These are phyloP conservation scores for Hoplostethus mediterraneus DNA, from an alignment of 2,797 vertebrate genomes.

Conservation along the genomic window DNA sequence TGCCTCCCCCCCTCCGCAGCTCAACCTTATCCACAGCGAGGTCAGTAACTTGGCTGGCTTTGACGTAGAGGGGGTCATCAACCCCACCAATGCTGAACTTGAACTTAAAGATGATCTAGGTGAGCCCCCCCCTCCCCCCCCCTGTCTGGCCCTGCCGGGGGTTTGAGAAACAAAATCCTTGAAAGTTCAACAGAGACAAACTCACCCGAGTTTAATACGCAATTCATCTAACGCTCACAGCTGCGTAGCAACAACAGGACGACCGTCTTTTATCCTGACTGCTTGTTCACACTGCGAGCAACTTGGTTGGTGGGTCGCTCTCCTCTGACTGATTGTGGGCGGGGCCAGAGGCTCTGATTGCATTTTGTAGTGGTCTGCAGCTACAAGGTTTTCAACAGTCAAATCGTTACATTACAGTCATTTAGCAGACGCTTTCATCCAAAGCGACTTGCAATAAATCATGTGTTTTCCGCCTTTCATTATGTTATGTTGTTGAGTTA, in stretches of 20 bases:
- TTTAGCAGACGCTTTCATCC: too few species aligned
- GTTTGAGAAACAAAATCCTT: conserved; percentile 61
- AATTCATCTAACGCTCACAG: not conserved
- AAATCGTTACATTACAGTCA: too few species aligned
- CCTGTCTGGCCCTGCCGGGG: not conserved
- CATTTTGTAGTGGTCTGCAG: not conserved
- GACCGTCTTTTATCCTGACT: not conserved
- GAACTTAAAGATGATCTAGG: conserved; percentile 99
- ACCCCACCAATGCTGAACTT: conserved; percentile 99
- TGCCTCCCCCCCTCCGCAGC: conserved; percentile 84
- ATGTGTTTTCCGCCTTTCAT: too few species aligned
- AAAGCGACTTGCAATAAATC: too few species aligned
- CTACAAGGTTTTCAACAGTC: too few species aligned
- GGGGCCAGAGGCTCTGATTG: not conserved
- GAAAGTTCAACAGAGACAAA: conserved; percentile 27
- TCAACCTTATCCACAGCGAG: conserved; percentile 99
- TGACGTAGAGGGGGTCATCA: conserved; percentile 99
- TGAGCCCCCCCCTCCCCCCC: conserved; percentile 77
- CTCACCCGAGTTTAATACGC: not conserved
- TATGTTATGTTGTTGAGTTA: too few species aligned
- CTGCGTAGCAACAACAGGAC: too few species aligned
- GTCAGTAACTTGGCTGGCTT: conserved; percentile 99
- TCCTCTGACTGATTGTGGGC: not conserved
- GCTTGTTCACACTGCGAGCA: conserved; percentile 32
- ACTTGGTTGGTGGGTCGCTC: not conserved